phyloP scores from a whole-genome alignment of 1,140 invertebrate genomes.

The Anagrus nilaparvatae region DNA sequence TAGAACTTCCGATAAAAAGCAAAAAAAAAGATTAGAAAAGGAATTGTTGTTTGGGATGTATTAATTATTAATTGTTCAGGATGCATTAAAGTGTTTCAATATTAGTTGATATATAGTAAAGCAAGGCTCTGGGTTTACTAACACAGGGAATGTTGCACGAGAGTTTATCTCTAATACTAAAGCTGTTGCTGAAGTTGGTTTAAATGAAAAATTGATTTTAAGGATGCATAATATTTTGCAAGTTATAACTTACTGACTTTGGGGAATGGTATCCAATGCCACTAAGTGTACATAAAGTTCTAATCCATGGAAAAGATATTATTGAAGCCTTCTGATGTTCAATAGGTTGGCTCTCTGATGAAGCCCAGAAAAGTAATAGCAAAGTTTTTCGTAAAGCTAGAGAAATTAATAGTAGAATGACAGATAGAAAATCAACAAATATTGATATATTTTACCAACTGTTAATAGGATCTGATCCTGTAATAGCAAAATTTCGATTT shows the following conservation, averaged over 20 bases:
- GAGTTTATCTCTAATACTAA: slow-evolving; percentile 13
- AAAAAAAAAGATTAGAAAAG: not conserved
- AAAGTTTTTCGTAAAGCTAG: slow-evolving; percentile 7
- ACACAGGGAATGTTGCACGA: slow-evolving; percentile 12
- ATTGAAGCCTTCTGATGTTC: slow-evolving; percentile 1
- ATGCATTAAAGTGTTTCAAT: not conserved
- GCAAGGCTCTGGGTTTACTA: slow-evolving; percentile 11
- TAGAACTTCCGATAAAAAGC: not conserved
- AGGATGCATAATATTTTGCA: slow-evolving; percentile 6
- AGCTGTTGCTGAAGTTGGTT: not conserved
- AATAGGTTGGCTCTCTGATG: slow-evolving; percentile 7
- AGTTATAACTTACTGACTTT: slow-evolving; percentile 12
- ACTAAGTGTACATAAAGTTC: slow-evolving; percentile 26
- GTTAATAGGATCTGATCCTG: not conserved
- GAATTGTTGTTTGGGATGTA: too few relatives aligned
- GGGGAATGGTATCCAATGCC: slow-evolving; percentile 26
- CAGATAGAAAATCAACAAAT: slow-evolving; percentile 3
- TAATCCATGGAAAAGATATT: slow-evolving; percentile 22
- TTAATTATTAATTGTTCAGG: too few relatives aligned
- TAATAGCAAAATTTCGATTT: slow-evolving; percentile 2
- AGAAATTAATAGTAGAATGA: not conserved
- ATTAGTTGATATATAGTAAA: slow-evolving; percentile 10
- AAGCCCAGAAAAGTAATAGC: slow-evolving; percentile 4
- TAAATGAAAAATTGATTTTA: not conserved
- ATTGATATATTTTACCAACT: slow-evolving; percentile 3